These are phyloP conservation scores for Drosophila tanythrix DNA, from an alignment of 2,888 invertebrate genomes.

Conservation along the genomic window DNA sequence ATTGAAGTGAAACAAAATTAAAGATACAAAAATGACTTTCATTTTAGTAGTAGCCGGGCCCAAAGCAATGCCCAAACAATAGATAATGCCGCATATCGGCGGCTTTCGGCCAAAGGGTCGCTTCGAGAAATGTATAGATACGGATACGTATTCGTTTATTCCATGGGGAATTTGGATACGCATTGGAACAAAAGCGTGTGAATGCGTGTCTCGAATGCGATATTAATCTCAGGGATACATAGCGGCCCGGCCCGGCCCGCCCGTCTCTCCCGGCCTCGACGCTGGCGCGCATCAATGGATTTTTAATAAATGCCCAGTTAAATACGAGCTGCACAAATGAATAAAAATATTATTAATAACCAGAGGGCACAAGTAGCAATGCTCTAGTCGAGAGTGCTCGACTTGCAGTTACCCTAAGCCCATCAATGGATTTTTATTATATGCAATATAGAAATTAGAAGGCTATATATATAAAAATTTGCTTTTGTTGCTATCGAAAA, in stretches of 20 bases:
- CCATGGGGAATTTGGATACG: slow-evolving; percentile 78
- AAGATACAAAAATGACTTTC: slow-evolving; percentile 81
- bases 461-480: rapidly evolving
- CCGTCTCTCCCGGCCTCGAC: neutral
- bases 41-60: slow-evolving; percentile 65
- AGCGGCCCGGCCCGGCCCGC: neutral
- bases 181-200: slow-evolving; percentile 68
- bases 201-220: slow-evolving; percentile 73
- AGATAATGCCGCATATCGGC: slow-evolving; percentile 55
- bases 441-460: neutral
- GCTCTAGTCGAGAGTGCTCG: neutral
- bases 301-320: slow-evolving; percentile 68
- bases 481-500: neutral
- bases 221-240: slow-evolving; percentile 61
- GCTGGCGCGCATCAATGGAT: slow-evolving; percentile 66
- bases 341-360: slow-evolving; percentile 46
- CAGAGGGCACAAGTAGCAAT: neutral
- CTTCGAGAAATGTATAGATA: slow-evolving; percentile 12
- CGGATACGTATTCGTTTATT: slow-evolving; percentile 28
- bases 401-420: neutral
- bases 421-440: neutral
- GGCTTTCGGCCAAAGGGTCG: slow-evolving; percentile 40
- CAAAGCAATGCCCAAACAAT: slow-evolving; percentile 52
- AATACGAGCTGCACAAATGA: slow-evolving; percentile 15
- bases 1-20: slow-evolving; percentile 67